A percentile compares a stretch with the other conserved stretches of the same genome.
Conservation (phyloP, 2,797 vertebrate genomes). For the Australoheros facetus region DNA sequence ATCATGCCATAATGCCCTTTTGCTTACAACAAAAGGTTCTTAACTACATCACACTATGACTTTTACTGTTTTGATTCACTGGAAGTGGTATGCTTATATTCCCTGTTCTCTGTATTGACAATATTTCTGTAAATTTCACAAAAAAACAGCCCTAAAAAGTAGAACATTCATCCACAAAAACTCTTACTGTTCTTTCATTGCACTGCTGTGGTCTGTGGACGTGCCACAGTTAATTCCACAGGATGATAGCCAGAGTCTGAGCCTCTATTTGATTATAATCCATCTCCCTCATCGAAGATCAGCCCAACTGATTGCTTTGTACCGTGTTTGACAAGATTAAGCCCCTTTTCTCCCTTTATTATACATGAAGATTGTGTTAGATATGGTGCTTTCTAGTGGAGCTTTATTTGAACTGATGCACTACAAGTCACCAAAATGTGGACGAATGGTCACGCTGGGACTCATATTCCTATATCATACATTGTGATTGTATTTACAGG, state of each 20-base stretch:
- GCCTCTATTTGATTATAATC: conserved; percentile 78
- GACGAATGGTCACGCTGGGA: conserved; percentile 9
- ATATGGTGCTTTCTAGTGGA: conserved; percentile 45
- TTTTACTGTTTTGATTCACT: not conserved
- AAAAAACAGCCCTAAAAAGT: conserved; percentile 12
- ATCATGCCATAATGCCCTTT: not conserved
- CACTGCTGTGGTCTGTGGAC: conserved; percentile 35
- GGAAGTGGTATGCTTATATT: not conserved
- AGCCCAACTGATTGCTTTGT: conserved; percentile 74
- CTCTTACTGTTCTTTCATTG: conserved; percentile 32
- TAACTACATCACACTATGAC: not conserved
- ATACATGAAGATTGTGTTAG: conserved; percentile 59
- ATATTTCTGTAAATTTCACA: not conserved
- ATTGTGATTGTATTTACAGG: not conserved
- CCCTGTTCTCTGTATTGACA: not conserved
- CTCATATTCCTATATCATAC: conserved; percentile 10
- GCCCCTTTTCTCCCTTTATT: conserved; percentile 48
- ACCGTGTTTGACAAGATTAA: conserved; percentile 75
- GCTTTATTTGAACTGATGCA: conserved; percentile 39
- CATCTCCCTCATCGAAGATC: conserved; percentile 75
- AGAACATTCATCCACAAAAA: conserved; percentile 22
- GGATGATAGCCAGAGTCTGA: conserved; percentile 69
- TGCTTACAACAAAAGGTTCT: not conserved
- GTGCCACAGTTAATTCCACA: conserved; percentile 60
- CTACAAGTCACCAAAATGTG: conserved; percentile 7